These are phyloP conservation scores for Phyllotis vaccarum DNA, from an alignment of 2,797 vertebrate species.

Conservation along the genomic window DNA sequence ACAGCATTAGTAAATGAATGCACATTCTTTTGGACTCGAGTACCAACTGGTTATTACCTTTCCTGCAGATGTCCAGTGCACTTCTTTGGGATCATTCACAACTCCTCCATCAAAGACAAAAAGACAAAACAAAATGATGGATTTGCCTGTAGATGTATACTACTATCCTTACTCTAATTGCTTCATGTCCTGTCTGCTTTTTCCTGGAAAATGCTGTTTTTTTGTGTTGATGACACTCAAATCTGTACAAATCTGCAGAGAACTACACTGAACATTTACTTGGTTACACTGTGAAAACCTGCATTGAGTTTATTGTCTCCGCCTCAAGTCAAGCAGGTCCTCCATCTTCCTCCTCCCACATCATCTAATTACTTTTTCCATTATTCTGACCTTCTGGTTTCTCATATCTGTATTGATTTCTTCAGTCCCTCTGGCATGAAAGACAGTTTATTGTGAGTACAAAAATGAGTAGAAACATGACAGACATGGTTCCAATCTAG, in stretches of 20 bases:
- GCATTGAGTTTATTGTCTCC: neutral
- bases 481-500: neutral
- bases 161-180: neutral
- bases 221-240: neutral
- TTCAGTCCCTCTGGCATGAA: neutral
- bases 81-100: neutral
- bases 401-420: constrained; percentile 48
- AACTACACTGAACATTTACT: neutral
- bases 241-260: too few species aligned
- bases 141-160: neutral
- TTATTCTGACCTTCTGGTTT: constrained; percentile 47
- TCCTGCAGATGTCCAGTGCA: neutral
- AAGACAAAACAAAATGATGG: neutral
- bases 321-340: neutral
- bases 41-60: neutral
- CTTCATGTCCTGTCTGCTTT: neutral
- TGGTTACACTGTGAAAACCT: neutral
- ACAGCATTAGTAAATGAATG: neutral
- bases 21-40: neutral
- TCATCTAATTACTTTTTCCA: constrained; percentile 23
- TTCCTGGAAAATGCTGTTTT: neutral
- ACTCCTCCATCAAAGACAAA: neutral
- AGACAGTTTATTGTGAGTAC: constrained; percentile 43
- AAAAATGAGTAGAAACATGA: neutral
- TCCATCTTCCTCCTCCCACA: neutral